Base-by-base conservation (phyloP, 2,113 vertebrate genomes). In the Megaleporinus macrocephalus region DNA sequence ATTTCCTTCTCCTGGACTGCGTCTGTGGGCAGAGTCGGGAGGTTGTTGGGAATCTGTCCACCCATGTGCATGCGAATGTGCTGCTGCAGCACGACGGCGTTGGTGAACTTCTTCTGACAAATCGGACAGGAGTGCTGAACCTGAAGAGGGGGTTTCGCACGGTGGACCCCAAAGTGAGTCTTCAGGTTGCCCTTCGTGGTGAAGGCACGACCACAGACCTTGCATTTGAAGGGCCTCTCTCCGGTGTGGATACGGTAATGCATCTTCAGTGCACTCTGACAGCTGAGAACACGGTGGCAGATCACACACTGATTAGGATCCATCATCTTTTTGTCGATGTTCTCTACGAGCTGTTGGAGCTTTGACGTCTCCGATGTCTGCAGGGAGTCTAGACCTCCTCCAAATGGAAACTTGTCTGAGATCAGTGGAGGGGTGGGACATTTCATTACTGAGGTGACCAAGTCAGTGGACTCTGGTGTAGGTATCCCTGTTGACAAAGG, bases 121-220 rank as follows among this genome's bases (percentile, higher is more conserved):
- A 99, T 97, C 33, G 98, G 98, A 90, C 98, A 99, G 0, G 97
- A 99, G 90, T 99, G 97, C 85, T 98, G 97, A 86, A 98, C 95
- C 51, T 94, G 95, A 80, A 97, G 95, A 0, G 98, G 97, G 10
- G 96, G 96, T 83, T 96, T 98, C 49, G 97, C 95, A 61, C 96
- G 93, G 93, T 99, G 97, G 77, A 99, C 96, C 12, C 96, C 95
- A 24, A 98, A 93, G 91, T 99, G 98, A 4, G 97, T 97, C 94
- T 99, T 99, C 86, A 99, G 93, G 94, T 99, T 99, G 81, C 98
- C 98, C 90, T 98, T 99, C 41, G 97, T 99, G 93, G 98, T 99
- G 91, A 99, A 99, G 41, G 97, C 97, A 27, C 98, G 94, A 88
- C 96, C 96, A 26, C 98, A 99, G 87, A 98, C 95, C 93, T 96